Base-by-base conservation (phyloP, 2,113 vertebrate species). In the Cinclus mexicanus region DNA sequence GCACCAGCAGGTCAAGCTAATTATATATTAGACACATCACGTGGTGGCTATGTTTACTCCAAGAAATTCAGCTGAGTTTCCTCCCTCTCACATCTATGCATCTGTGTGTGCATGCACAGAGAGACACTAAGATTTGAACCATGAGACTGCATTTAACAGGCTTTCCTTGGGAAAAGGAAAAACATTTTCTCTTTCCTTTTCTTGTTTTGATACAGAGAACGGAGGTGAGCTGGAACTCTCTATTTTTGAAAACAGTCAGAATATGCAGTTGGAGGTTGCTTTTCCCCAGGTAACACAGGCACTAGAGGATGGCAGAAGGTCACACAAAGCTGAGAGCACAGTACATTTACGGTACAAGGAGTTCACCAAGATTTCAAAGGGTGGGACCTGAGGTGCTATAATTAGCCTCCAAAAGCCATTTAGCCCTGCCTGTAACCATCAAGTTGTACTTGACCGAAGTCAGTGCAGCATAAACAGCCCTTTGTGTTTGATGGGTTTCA, bases 11-110 rank as follows among this genome's bases (percentile, higher is more conserved):
- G 94, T 93, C 95, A 75, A 33, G 93, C 95, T 95, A 96, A 96
- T 96, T 96, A 96, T 97, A 96, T n/a, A 72, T 90, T 6, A 84
- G 90, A 56, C 14, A 1, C 50, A 91, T 96, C 95, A 97, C 92
- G 16, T 96, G 95, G 85, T 41, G 80, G 71, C 88, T 92, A 37
- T 97, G 93, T 97, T 97, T 96, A 96, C 93, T 94, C 80, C 88
- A 55, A 68, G 96, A 74, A 80, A 49, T 67, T 87, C 90, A 88
- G 93, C 78, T 1, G 37, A 77, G 88, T 28, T 90, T 92, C 95
- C 92, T 96, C 63, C 71, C 74, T 89, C 92, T 65, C 42, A 6
- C 71, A 86, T 81, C 76, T 4, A 18, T 15, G 74, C 9, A 2
- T 33, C 21, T 44, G 50, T 81, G 44, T 20, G 35, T 49, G 39